Percentiles rank a stretch among this genome's conserved stretches.
phyloP scores from a whole-genome alignment of 2,888 invertebrate species.

The Diarsia brunnea region DNA sequence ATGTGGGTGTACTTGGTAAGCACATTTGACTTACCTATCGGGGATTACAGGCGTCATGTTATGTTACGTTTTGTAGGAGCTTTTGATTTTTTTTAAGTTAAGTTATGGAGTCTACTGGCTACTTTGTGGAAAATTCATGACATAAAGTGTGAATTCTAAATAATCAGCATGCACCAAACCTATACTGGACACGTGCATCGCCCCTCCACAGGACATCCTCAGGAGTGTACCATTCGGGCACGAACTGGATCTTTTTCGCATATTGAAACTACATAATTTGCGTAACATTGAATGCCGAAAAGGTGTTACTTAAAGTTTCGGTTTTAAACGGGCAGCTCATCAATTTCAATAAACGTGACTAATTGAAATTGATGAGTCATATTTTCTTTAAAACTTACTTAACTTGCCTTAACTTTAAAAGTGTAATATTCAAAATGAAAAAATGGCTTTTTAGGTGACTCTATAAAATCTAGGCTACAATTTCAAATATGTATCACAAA shows the following conservation, averaged over 20 bases:
- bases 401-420: background rate
- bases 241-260: too few species aligned
- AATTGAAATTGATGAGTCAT: constrained; percentile 33
- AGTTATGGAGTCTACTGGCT: too few species aligned
- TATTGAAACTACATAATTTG: too few species aligned
- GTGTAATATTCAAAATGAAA: background rate
- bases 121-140: too few species aligned
- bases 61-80: background rate
- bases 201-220: too few species aligned
- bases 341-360: background rate
- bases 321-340: background rate
- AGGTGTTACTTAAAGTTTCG: background rate
- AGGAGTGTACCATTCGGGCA: too few species aligned
- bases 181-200: too few species aligned
- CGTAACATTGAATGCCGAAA: background rate
- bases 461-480: background rate
- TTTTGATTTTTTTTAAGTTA: background rate
- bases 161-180: too few species aligned
- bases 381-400: background rate
- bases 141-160: too few species aligned
- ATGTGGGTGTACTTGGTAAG: too few species aligned
- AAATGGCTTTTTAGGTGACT: background rate
- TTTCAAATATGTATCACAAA: background rate
- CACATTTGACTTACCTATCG: too few species aligned
- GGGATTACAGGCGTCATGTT: too few species aligned